Percentiles rank a stretch among this genome's conserved stretches.
phyloP scores from a whole-genome alignment of 2,888 invertebrate genomes.

The Acrobasis repandana region DNA sequence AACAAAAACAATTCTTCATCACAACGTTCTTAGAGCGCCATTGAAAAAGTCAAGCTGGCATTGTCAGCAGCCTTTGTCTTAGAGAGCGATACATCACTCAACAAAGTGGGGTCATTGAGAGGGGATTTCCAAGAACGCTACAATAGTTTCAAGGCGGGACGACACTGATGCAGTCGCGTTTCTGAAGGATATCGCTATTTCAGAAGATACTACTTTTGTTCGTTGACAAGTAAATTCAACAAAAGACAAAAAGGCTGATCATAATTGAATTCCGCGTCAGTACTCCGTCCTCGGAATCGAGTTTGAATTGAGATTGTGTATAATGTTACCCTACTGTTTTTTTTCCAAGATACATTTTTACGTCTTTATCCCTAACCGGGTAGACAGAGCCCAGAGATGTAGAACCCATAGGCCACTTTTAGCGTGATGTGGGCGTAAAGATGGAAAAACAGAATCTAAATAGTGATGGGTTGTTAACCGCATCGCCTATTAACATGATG shows the following conservation, averaged over 20 bases:
- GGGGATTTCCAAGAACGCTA: constrained; percentile 32
- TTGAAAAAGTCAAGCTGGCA: constrained; percentile 36
- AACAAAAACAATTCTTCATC: constrained; percentile 45
- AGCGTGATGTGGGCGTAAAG: no score
- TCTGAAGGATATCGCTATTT: constrained; percentile 19
- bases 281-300: constrained; percentile 22
- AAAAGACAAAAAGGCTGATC: constrained; percentile 30
- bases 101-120: constrained; percentile 30
- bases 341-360: no score
- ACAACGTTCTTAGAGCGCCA: constrained; percentile 36
- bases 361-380: no score
- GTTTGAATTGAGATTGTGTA: constrained; percentile 28
- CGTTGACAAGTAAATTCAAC: constrained; percentile 28
- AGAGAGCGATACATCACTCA: constrained; percentile 41
- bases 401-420: no score
- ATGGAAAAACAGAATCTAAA: no score
- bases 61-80: constrained; percentile 40
- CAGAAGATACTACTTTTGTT: constrained; percentile 16
- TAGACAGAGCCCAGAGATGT: no score
- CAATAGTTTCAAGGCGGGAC: constrained; percentile 24
- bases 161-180: constrained; percentile 31
- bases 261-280: constrained; percentile 30
- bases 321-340: constrained; percentile 26
- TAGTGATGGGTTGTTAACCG: no score
- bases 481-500: no score